Evolutionary conservation across 2,797 vertebrate species (phyloP).

Genomic region (Decapterus maruadsi): DNA sequence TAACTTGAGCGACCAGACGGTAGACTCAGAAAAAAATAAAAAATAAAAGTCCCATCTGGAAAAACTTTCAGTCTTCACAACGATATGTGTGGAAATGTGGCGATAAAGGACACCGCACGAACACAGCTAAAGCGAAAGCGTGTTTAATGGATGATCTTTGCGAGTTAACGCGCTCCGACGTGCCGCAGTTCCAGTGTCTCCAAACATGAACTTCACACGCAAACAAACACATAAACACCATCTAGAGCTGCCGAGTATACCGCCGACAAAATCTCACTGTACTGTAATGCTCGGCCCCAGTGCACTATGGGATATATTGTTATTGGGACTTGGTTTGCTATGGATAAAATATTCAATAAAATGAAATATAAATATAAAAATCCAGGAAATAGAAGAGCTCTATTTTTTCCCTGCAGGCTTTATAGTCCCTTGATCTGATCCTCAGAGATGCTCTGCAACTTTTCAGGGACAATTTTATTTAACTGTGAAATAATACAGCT

Average conservation of each 20-base stretch:
- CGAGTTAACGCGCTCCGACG: constrained; percentile 31
- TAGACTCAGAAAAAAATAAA: constrained; percentile 2
- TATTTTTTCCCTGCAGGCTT: constrained; percentile 22
- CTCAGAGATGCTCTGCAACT: constrained; percentile 35
- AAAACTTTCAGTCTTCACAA: constrained; percentile 29
- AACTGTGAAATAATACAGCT: constrained; percentile 52
- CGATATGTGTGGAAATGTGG: constrained; percentile 11
- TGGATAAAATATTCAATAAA: constrained; percentile 32
- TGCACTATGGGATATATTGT: constrained; percentile 22
- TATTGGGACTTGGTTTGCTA: constrained; percentile 8
- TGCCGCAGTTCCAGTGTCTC: constrained; percentile 25
- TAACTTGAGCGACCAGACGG: constrained; percentile 48
- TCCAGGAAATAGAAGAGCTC: neutral
- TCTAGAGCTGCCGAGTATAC: neutral
- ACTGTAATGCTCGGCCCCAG: constrained; percentile 4
- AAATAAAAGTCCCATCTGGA: constrained; percentile 31
- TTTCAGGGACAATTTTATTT: constrained; percentile 51
- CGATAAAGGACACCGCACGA: neutral
- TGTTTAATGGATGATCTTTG: constrained; percentile 50
- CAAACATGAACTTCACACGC: constrained; percentile 22
- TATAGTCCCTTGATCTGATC: constrained; percentile 30
- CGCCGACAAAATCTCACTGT: constrained; percentile 7
- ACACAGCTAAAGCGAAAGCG: constrained; percentile 29
- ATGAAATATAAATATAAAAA: constrained; percentile 37
- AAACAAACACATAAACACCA: constrained; percentile 14